Percentiles rank a stretch among this genome's conserved stretches.
Conservation (phyloP, 2,113 vertebrate species). For the Ammospiza caudacuta region DNA sequence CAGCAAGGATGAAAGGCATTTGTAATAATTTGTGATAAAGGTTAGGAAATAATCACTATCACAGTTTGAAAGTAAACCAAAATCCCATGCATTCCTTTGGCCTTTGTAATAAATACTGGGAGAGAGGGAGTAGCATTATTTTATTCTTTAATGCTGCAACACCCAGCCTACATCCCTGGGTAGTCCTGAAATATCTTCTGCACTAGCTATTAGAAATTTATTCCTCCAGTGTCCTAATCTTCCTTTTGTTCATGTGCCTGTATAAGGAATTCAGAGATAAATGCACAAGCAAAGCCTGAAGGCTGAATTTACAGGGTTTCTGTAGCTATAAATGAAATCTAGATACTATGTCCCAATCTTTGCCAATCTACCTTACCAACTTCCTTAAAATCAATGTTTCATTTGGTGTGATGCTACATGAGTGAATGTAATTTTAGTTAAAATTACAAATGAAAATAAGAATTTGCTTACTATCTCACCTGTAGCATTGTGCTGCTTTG, state of each 20-base stretch:
- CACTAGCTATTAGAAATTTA: background rate
- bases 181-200: background rate
- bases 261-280: background rate
- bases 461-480: background rate
- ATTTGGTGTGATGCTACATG: background rate
- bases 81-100: background rate
- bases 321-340: background rate
- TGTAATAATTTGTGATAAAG: background rate
- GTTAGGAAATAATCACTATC: background rate
- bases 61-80: background rate
- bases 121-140: background rate
- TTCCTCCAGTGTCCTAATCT: background rate
- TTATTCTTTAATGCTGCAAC: background rate
- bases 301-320: background rate
- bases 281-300: background rate
- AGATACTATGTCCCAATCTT: background rate
- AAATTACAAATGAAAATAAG: background rate
- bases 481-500: background rate
- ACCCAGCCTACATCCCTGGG: background rate
- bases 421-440: background rate
- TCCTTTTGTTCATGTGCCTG: background rate
- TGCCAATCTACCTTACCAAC: rapidly evolving
- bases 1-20: background rate
- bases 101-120: background rate
- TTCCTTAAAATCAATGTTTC: background rate